Conservation (phyloP, 2,888 invertebrate species). For the Abrostola triplasia region DNA sequence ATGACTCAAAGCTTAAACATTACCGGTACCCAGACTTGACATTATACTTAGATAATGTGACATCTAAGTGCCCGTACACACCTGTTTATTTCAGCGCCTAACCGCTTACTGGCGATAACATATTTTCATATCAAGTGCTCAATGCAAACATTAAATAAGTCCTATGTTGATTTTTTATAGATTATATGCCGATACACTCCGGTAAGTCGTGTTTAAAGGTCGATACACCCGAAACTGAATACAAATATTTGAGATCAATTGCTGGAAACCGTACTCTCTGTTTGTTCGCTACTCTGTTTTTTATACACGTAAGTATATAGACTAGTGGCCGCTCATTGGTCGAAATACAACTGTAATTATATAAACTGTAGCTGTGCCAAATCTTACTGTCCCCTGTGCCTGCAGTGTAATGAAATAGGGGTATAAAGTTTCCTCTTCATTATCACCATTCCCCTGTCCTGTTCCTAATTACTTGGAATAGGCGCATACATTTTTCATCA, state of each 20-base stretch:
- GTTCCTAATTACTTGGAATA: no score
- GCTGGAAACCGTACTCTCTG: slow-evolving; percentile 49
- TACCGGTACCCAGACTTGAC: slow-evolving; percentile 46
- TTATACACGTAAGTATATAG: not conserved
- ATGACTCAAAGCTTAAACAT: no score
- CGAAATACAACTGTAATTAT: no score
- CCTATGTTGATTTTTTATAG: slow-evolving; percentile 83
- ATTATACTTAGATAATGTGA: slow-evolving; percentile 54
- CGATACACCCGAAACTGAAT: slow-evolving; percentile 73
- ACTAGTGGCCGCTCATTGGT: no score
- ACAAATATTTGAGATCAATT: slow-evolving; percentile 74
- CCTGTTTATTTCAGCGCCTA: slow-evolving; percentile 77
- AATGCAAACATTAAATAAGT: slow-evolving; percentile 73
- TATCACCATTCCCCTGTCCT: no score
- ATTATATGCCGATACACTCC: slow-evolving; percentile 73
- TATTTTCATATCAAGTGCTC: slow-evolving; percentile 84
- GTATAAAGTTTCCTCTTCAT: no score
- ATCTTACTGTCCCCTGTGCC: no score
- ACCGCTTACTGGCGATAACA: slow-evolving; percentile 62
- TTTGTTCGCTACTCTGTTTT: not conserved
- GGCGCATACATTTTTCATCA: no score
- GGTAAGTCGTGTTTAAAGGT: slow-evolving; percentile 65
- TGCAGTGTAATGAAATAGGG: no score
- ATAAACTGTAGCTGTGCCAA: no score
- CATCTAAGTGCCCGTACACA: slow-evolving; percentile 67